Conservation (phyloP, 64 coral and sea anemone genomes). For the Trachythela sp. region DNA sequence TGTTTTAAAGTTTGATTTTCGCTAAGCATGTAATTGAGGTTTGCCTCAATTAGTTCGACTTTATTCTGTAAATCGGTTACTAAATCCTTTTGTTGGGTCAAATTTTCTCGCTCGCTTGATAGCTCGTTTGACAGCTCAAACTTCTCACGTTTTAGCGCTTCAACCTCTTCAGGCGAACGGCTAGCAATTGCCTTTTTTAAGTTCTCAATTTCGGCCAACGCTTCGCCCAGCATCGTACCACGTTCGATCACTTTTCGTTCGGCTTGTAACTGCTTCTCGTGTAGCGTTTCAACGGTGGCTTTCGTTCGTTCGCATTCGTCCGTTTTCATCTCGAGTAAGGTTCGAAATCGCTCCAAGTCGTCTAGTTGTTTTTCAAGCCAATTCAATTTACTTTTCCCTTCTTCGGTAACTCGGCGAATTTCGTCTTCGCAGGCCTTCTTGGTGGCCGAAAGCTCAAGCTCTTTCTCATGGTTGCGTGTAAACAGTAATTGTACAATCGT, state of each 20-base stretch:
- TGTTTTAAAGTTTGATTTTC: slow-evolving; percentile 56
- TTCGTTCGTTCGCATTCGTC: slow-evolving; percentile 71
- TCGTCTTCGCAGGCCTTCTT: slow-evolving; percentile 85
- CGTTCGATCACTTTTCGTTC: slow-evolving; percentile 48
- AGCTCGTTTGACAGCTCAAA: slow-evolving; percentile 57
- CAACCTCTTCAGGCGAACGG: slow-evolving; percentile 49
- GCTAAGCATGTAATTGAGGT: slow-evolving; percentile 46
- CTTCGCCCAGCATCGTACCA: slow-evolving; percentile 51
- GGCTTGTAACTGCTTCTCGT: slow-evolving; percentile 58
- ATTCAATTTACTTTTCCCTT: slow-evolving; percentile 69
- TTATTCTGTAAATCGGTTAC: slow-evolving; percentile 58
- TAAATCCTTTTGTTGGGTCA: slow-evolving; percentile 57
- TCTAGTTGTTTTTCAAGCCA: slow-evolving; percentile 91
- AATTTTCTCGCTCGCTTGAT: slow-evolving; percentile 57
- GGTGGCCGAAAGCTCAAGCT: slow-evolving; percentile 72
- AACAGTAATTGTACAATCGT: slow-evolving; percentile 93
- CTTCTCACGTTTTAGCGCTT: slow-evolving; percentile 57
- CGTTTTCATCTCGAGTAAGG: slow-evolving; percentile 72
- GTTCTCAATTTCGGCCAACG: slow-evolving; percentile 61
- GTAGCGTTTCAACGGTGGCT: slow-evolving; percentile 51
- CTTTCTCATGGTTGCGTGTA: slow-evolving; percentile 94
- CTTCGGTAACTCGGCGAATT: slow-evolving; percentile 54
- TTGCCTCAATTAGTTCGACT: slow-evolving; percentile 56
- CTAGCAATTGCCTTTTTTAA: slow-evolving; percentile 36
- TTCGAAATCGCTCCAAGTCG: slow-evolving; percentile 75